phyloP scores from a whole-genome alignment of 2,797 vertebrate species.

The Sphenopsis melanotis region DNA sequence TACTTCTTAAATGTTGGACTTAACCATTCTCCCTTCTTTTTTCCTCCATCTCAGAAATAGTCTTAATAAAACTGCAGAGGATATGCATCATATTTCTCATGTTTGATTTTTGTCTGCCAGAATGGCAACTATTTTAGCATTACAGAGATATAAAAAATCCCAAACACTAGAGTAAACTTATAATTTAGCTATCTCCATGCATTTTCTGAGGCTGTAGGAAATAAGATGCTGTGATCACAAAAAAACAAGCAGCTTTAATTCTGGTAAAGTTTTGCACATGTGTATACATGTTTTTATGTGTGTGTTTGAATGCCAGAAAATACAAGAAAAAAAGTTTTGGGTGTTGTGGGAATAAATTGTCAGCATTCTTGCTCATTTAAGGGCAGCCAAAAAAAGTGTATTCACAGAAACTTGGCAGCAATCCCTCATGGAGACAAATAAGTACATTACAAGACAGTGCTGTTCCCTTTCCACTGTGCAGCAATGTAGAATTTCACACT shows the following conservation, averaged over 20 bases:
- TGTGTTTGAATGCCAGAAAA: slow-evolving; percentile 3
- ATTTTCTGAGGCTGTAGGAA: neutral
- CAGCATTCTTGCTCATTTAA: slow-evolving; percentile 50
- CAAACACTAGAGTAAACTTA: neutral
- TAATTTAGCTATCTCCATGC: neutral
- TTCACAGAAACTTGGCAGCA: slow-evolving; percentile 53
- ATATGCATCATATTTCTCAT: neutral
- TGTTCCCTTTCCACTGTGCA: neutral
- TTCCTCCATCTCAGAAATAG: neutral
- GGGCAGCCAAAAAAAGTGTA: slow-evolving; percentile 7
- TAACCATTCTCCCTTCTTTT: neutral
- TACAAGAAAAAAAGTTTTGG: slow-evolving; percentile 5
- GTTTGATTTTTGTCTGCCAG: neutral
- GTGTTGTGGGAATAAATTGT: slow-evolving; percentile 52
- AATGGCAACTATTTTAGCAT: neutral
- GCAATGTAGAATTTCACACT: neutral
- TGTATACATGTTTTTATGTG: neutral
- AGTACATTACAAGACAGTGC: slow-evolving; percentile 34
- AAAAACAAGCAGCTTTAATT: neutral
- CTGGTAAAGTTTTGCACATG: neutral
- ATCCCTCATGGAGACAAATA: slow-evolving; percentile 26
- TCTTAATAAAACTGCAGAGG: neutral
- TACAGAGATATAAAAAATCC: neutral
- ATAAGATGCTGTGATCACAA: neutral
- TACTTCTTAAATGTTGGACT: neutral